Conservation (phyloP, 30 jellyfish, hydroid and myxozoan species). For the Turritopsis rubra region DNA sequence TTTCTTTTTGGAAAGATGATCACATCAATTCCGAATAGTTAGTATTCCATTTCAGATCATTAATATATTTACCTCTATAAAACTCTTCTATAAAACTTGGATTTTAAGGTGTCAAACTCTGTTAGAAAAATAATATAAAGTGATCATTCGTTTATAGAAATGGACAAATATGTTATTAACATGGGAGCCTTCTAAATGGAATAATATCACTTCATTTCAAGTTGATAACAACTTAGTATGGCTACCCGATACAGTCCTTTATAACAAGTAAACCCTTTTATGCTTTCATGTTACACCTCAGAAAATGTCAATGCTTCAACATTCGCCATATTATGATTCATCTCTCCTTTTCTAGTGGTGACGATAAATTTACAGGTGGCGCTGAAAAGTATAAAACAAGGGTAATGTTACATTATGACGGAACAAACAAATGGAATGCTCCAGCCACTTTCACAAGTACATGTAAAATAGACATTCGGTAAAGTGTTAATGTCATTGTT, state of each 20-base stretch:
- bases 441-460: constrained; percentile 89
- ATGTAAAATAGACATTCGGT: constrained; percentile 68
- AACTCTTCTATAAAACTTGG: background rate
- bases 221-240: constrained; percentile 63
- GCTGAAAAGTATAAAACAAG: constrained; percentile 63
- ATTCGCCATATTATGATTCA: background rate
- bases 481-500: background rate
- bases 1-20: too few relatives aligned
- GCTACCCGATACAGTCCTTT: constrained; percentile 83
- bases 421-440: constrained; percentile 67
- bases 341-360: constrained; percentile 48
- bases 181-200: constrained; percentile 64
- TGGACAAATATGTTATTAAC: constrained; percentile 60
- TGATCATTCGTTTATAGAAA: constrained; percentile 26
- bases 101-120: background rate
- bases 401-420: constrained; percentile 43
- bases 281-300: too few relatives aligned
- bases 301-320: too few relatives aligned
- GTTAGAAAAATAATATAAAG: background rate
- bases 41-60: too few relatives aligned
- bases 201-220: constrained; percentile 34
- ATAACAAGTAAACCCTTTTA: constrained; percentile 53
- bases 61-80: too few relatives aligned
- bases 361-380: constrained; percentile 72
- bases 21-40: too few relatives aligned